Evolutionary conservation across 2,888 invertebrate species (phyloP), one percentile per base, ranked within the genome.

Genomic region (Rugalucina vietnamica): DNA sequence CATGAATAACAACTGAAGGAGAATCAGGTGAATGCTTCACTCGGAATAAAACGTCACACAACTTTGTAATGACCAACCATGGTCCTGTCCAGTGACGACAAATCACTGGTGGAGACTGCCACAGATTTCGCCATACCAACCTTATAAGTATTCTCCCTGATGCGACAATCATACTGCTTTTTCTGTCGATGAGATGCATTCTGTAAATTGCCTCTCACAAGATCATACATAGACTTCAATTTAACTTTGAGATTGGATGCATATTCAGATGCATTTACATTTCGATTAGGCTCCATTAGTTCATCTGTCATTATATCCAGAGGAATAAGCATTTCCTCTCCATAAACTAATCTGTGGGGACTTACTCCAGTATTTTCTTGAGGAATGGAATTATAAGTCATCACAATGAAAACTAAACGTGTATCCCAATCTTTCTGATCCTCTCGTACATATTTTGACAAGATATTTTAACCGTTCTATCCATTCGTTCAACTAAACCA

Each of bases 401-500:
- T 54, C 21, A 29, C 60, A 29, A 29, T 29, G 27, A 54, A 75
- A 12, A 54, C 75, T 34, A 54, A n/a, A 36, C 32, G 50, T 32
- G 34, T n/a, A 32, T 75, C 75, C 75, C 57, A 75, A n/a, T 54
- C 75, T 32, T 75, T 75, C 24, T 75, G 75, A 21, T 75, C 75
- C 12, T 54, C 21, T n/a, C n/a, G 24, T 1, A 75, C 57, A 34
- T 12, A 43, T 54, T 75, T 75, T 14, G 75, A 75, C 5, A 75
- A 18, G 2, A 75, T 75, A 49, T 21, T 24, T 75, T 39, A 14
- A 75, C 10, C 29, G 50, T 54, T 39, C 57, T 18, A n/a, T 50
- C 54, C 75, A 75, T 54, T 75, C 75, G 29, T 32, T 75, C 54
- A 4, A 75, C 54, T 54, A 88, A 57, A 14, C 88, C 90, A 39